Evolutionary conservation across 2,888 invertebrate species (phyloP), one percentile per base, ranked within the genome.

Genomic region (Dryadula phaetusa): DNA sequence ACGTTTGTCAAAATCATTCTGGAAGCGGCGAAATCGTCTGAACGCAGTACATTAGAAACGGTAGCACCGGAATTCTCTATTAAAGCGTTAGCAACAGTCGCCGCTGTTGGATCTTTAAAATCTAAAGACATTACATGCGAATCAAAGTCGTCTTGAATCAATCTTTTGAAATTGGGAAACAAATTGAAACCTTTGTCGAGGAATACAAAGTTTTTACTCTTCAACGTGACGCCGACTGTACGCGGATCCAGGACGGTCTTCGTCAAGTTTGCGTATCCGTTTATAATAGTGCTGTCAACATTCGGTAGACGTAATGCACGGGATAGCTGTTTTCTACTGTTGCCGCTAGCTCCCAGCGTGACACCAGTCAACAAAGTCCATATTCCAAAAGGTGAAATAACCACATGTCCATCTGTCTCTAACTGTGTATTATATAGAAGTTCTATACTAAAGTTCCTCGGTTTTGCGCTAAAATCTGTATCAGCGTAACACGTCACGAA

Each of bases 1-100:
- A 95, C 94, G 66, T 96, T 95, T 0, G 95, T 93, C 74, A 96
- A 82, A 68, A 96, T 93, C 86, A 96, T 93, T 75, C 94, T 88
- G 0, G 95, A 94, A 72, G 94, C 88, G 3, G 74, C 77, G 58
- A 94, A 87, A 77, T 95, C 94, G 44, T 89, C 94, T 72, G 92
- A 89, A 2, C 81, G 82, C 2, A 93, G 76, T 4, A 90, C 92
- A 72, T 90, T 88, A 0, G 88, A 85, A 0, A 93, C 88, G 22
- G 84, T 79, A 0, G 86, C 87, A 0, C 91, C 92, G 2, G 86
- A 85, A 34, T 76, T 83, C 70, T 87, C 84, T 3, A 92, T 92
- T 71, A 86, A 82, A 0, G 81, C 79, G 66, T 92, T 92, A 0
- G 91, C 92, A 4, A 80, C 78, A n/a, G 79, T 77, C 0, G 89